Conservation (phyloP, 2,113 vertebrate genomes). For the Lagopus muta region DNA sequence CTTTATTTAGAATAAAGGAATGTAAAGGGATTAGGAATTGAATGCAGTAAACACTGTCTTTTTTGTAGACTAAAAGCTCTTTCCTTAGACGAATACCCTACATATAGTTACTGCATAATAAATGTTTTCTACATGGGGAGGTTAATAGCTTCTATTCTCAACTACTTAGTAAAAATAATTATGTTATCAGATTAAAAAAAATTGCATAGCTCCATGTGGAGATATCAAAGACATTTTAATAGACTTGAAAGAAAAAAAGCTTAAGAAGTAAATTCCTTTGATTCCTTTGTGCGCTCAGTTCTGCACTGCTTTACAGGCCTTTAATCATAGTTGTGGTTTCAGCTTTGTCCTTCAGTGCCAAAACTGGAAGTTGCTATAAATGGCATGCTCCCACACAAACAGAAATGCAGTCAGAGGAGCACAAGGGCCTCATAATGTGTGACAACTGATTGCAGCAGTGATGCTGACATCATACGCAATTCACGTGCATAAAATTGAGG, state of each 20-base stretch:
- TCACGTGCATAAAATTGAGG: neutral
- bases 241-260: neutral
- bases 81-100: neutral
- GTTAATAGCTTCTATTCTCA: neutral
- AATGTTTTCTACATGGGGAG: neutral
- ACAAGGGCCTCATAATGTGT: neutral
- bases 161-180: neutral
- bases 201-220: neutral
- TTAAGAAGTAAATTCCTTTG: neutral
- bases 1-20: neutral
- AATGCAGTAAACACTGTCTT: neutral
- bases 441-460: neutral
- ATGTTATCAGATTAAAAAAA: neutral
- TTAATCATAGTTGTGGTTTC: neutral
- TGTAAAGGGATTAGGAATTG: neutral
- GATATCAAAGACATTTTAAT: constrained; percentile 2
- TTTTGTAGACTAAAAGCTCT: neutral
- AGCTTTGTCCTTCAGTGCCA: neutral
- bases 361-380: neutral
- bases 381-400: neutral
- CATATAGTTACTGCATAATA: neutral
- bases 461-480: neutral
- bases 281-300: neutral
- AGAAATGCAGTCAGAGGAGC: neutral
- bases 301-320: neutral